Conservation (phyloP, 2,113 vertebrate genomes). For the Ornithorhynchus anatinus region DNA sequence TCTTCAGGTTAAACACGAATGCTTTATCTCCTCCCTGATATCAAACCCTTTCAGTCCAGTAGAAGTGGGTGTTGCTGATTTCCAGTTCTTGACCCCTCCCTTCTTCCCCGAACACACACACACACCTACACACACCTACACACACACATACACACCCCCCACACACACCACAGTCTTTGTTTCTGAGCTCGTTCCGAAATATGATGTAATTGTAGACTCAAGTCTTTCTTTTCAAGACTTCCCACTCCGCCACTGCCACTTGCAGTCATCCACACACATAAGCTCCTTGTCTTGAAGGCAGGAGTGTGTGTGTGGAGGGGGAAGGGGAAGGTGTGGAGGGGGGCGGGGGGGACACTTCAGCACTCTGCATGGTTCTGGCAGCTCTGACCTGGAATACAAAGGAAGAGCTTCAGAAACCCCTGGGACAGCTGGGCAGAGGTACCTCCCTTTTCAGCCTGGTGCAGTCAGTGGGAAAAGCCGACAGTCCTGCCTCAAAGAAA, state of each 20-base stretch:
- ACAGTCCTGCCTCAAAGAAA: not conserved
- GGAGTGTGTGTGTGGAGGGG: no score
- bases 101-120: not conserved
- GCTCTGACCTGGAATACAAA: not conserved
- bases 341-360: not conserved
- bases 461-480: not conserved
- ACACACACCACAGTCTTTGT: not conserved
- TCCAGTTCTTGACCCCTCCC: not conserved
- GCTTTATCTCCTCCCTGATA: not conserved
- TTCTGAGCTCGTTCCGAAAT: slow-evolving; percentile 3
- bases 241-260: not conserved
- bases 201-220: slow-evolving; percentile 32
- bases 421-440: not conserved
- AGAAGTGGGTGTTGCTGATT: not conserved
- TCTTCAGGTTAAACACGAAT: not conserved
- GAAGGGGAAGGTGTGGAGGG: no score
- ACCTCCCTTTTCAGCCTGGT: not conserved
- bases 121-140: not conserved
- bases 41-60: not conserved
- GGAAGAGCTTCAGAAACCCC: not conserved
- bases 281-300: no score
- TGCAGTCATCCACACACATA: no score
- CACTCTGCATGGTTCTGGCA: not conserved
- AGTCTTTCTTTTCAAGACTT: not conserved
- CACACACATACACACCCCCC: not conserved